Percentiles rank a stretch among this genome's conserved stretches.
phyloP scores from a whole-genome alignment of 2,888 invertebrate genomes.

The Diploptera punctata region DNA sequence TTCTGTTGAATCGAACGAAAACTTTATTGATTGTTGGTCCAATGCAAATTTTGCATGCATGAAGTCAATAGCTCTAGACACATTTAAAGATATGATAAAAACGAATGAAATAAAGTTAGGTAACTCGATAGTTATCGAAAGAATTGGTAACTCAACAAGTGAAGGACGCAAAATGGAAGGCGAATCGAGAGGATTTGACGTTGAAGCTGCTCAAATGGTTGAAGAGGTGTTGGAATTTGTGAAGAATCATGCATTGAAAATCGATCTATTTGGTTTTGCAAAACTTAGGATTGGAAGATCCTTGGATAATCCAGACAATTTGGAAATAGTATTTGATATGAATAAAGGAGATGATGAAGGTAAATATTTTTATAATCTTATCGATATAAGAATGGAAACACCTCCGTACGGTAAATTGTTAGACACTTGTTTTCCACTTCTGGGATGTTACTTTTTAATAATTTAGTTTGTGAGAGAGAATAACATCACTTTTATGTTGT shows the following conservation, averaged over 20 bases:
- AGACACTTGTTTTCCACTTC: too few species aligned
- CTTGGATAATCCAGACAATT: constrained; percentile 50
- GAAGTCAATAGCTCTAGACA: not conserved
- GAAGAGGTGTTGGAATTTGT: constrained; percentile 59
- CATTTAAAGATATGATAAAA: constrained; percentile 8
- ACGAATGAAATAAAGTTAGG: constrained; percentile 12
- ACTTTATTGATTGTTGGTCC: constrained; percentile 15
- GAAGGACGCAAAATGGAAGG: not conserved
- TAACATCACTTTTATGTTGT: too few species aligned
- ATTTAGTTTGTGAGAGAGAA: too few species aligned
- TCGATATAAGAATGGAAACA: too few species aligned
- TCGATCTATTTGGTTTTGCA: constrained; percentile 62
- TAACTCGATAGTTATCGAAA: constrained; percentile 35
- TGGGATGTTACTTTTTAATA: too few species aligned
- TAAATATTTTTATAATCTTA: too few species aligned
- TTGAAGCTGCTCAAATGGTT: constrained; percentile 64
- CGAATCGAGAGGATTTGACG: constrained; percentile 57
- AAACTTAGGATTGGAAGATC: constrained; percentile 59
- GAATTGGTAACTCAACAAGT: not conserved
- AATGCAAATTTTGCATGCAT: constrained; percentile 6
- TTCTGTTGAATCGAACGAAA: not conserved
- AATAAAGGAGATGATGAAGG: not conserved
- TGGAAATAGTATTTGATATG: constrained; percentile 23
- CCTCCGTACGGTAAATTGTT: too few species aligned
- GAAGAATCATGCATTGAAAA: constrained; percentile 60